Evolutionary conservation across 2,797 vertebrate species (phyloP), one percentile per base, ranked within the genome.

Genomic region (Denticeps clupeoides): DNA sequence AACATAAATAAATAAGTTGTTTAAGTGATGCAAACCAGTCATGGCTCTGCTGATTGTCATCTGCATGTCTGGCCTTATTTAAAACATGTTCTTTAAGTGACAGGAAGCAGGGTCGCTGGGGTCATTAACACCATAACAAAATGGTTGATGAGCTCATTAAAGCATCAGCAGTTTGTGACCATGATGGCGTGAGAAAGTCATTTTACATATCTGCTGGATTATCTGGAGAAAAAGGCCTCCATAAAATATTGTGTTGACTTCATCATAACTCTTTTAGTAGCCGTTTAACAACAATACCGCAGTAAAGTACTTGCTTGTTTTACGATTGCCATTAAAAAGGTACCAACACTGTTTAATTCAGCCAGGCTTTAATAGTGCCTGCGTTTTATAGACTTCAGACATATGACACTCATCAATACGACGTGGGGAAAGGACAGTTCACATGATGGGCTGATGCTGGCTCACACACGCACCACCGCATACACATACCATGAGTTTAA

Each of bases 341-440:
- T 62, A 53, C 38, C 25, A 49, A 49, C 35, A 35, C 41, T 26
- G 22, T 22, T 53, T 49, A 55, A 56, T 25, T 55, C 55, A 58
- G 61, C 58, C 65, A 66, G 70, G 67, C 58, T 78, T 80, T 74
- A 79, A 78, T 77, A 72, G 73, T 64, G 58, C 68, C 27, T 62
- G 53, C 70, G 63, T 66, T 84, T 84, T 82, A 82, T 77, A 70
- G 73, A 64, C 48, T 56, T 38, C 45, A 67, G 75, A 68, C 73
- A 71, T 73, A 70, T 80, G 80, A 84, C 68, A 64, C 70, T 52
- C 69, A 75, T 81, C 77, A 79, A 79, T 80, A 75, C 69, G 58
- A 68, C 29, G 29, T 65, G 63, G 35, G 15, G 35, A 19, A 38
- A 38, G 44, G 51, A 74, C 65, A 63, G 69, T 69, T 73, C 67